phyloP scores from a whole-genome alignment of 1,140 invertebrate species.

The Cheumatopsyche charites region DNA sequence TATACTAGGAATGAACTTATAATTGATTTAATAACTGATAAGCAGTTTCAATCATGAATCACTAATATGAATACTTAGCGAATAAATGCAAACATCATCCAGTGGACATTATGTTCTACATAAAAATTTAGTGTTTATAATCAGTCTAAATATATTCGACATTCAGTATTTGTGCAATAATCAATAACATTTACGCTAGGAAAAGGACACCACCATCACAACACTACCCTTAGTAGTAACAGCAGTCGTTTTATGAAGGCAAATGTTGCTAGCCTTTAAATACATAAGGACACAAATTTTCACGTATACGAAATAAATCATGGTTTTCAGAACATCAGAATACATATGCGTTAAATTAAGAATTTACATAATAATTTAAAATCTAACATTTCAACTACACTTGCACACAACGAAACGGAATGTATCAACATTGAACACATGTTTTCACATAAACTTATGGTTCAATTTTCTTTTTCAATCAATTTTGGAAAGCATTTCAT shows the following conservation, averaged over 20 bases:
- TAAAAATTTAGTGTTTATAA: constrained; percentile 27
- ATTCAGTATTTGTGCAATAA: constrained; percentile 26
- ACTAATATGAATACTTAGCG: not conserved
- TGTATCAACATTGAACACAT: not conserved
- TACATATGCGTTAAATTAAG: not conserved
- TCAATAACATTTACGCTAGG: constrained; percentile 27
- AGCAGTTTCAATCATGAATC: not conserved
- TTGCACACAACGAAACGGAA: not conserved
- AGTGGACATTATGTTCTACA: constrained; percentile 5
- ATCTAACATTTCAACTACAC: not conserved
- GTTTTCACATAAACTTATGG: not conserved
- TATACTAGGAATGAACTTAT: not conserved
- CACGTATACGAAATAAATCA: not conserved
- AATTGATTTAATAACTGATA: not conserved
- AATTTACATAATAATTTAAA: constrained; percentile 5
- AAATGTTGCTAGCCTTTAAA: constrained; percentile 19
- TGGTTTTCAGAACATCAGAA: too few relatives aligned
- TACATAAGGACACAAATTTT: constrained; percentile 16
- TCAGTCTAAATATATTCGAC: constrained; percentile 36
- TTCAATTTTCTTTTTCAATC: too few relatives aligned
- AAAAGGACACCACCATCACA: constrained; percentile 46
- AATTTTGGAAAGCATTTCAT: not conserved
- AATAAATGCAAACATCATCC: constrained; percentile 5
- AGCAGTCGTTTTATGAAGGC: constrained; percentile 43
- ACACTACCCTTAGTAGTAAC: constrained; percentile 42